These are phyloP conservation scores for Micrasema minimum DNA, from an alignment of 1,140 invertebrate genomes.

Conservation along the genomic window DNA sequence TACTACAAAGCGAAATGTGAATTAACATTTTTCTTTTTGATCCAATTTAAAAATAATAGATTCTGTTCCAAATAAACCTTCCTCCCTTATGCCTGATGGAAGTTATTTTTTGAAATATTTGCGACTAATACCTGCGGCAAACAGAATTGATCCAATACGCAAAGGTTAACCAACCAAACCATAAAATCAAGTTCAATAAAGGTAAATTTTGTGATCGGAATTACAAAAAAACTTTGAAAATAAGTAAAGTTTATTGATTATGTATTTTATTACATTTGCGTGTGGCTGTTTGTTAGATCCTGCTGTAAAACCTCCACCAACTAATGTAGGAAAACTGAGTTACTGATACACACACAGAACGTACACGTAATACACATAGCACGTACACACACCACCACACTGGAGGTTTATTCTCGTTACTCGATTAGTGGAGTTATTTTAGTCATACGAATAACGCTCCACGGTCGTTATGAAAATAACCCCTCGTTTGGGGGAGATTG, in stretches of 20 bases:
- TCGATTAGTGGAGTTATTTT: conserved; percentile 40
- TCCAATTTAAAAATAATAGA: no score
- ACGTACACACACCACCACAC: conserved; percentile 3
- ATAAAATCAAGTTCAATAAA: neutral
- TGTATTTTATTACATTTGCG: neutral
- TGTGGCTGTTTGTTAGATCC: neutral
- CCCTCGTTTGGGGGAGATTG: conserved; percentile 14
- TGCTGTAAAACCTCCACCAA: conserved; percentile 29
- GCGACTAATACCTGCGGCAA: no score
- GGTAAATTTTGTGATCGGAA: neutral
- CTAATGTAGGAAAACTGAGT: conserved; percentile 39
- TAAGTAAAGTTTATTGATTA: neutral
- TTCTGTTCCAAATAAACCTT: no score
- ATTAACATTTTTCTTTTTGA: no score
- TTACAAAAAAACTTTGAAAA: neutral
- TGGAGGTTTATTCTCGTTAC: conserved; percentile 19
- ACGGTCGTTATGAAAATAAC: conserved; percentile 29
- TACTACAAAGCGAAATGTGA: no score
- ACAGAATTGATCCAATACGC: neutral
- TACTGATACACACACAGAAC: conserved; percentile 13
- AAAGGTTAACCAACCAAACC: neutral
- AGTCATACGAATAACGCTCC: conserved; percentile 32
- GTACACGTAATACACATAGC: neutral
- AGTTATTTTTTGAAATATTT: no score
- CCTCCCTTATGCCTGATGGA: no score